These are phyloP conservation scores for Agrotis ipsilon DNA, from an alignment of 2,888 invertebrate species.

Conservation along the genomic window DNA sequence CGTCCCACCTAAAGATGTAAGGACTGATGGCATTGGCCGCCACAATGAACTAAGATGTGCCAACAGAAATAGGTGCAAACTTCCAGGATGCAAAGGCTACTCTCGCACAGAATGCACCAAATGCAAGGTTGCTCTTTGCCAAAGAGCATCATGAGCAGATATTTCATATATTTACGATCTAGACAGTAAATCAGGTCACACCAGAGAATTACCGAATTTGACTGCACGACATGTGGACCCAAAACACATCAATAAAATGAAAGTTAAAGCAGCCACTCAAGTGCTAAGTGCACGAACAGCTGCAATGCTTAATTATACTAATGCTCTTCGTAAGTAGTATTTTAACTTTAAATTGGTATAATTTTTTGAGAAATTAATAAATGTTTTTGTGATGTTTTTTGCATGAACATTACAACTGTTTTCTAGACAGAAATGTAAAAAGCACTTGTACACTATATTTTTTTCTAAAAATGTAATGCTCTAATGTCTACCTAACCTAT, in stretches of 20 bases:
- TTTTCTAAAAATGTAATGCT: neutral
- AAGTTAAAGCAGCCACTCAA: neutral
- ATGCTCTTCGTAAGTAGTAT: conserved; percentile 6
- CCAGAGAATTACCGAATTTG: conserved; percentile 21
- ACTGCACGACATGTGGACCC: conserved; percentile 20
- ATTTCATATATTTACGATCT: neutral
- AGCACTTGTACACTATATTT: neutral
- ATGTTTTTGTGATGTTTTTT: neutral
- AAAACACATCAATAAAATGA: conserved; percentile 3
- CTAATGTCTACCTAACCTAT: no score
- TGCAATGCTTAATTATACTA: neutral
- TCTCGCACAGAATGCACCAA: no score
- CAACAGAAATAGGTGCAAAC: no score
- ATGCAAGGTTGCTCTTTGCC: no score
- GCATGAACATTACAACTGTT: neutral
- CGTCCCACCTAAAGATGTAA: no score
- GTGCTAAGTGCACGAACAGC: conserved; percentile 4
- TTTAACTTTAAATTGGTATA: no score
- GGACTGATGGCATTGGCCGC: no score
- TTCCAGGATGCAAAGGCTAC: no score
- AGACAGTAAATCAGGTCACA: conserved; percentile 21
- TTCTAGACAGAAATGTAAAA: neutral
- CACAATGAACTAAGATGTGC: no score
- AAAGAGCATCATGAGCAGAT: neutral
- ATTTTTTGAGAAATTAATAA: neutral